These are phyloP conservation scores for Pipistrellus kuhlii DNA, from an alignment of 2,797 vertebrate species.

Conservation along the genomic window DNA sequence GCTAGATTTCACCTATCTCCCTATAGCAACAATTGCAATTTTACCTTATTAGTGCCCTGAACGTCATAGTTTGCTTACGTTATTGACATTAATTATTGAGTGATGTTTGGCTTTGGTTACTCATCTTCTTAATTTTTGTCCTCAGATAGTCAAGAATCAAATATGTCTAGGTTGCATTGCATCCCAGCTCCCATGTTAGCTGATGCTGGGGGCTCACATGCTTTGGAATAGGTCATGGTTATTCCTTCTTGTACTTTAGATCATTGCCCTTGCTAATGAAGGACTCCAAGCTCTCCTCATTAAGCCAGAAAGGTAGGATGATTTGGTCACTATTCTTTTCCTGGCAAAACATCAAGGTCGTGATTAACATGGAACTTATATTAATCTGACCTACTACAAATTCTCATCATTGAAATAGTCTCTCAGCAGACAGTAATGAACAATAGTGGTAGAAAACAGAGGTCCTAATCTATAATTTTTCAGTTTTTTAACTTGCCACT, in stretches of 20 bases:
- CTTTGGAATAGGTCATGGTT: neutral
- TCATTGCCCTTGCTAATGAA: neutral
- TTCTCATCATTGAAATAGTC: neutral
- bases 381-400: constrained; percentile 20
- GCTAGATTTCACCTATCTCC: neutral
- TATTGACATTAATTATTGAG: neutral
- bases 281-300: neutral
- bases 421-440: neutral
- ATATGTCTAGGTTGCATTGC: neutral
- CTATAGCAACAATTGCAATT: neutral
- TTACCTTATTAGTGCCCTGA: neutral
- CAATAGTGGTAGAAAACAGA: neutral
- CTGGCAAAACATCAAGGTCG: constrained; percentile 34
- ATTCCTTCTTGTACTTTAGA: neutral
- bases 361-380: neutral
- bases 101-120: neutral
- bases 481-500: neutral
- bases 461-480: neutral
- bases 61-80: neutral
- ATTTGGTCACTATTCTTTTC: neutral
- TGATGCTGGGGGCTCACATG: neutral
- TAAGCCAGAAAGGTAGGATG: neutral
- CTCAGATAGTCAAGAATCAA: neutral
- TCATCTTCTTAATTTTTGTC: neutral
- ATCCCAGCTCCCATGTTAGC: neutral